Base-by-base conservation (phyloP, 1,140 invertebrate genomes). In the Colletes latitarsis region DNA sequence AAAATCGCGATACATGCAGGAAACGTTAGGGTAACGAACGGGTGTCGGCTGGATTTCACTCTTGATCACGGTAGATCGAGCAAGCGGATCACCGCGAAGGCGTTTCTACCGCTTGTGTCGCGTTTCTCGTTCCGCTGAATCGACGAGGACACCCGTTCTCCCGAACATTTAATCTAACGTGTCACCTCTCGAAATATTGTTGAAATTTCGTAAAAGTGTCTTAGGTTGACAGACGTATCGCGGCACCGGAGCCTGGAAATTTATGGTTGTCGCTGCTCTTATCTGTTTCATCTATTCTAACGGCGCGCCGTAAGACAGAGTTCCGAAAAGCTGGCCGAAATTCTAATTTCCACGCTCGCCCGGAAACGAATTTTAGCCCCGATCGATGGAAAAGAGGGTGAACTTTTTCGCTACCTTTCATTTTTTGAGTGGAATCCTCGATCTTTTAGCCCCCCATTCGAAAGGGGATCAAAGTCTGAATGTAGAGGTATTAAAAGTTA, bases 221-320 rank as follows among this genome's bases (percentile, higher is more conserved):
- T 41, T 4, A 15, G 1, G 72, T 75, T 17, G 8, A 12, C 39
- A 67, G 43, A 10, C 1, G 58, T 39, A 62, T 62, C 21, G 21
- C 58, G 10, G 49, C 5, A 43, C 17, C 3, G 12, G 39, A 39
- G 43, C 49, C 19, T 41, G 49, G 14, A 21, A 43, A 79, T 79
- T 79, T 79, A 79, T 70, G 70, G 30, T 17, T 52, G 60, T 55
- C 39, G 21, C 3, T 19, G 0, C 8, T 10, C 39, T 72, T 78
- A 78, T 78, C 77, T 78, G 2, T 0, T 43, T 21, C 53, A 30
- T 43, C 6, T 19, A n/a, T 19, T 49, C 41, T 19, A 46, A 9
- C 63, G n/a, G 5, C n/a, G 41, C 41, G 30, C 30, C 30, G 30
- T 30, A 2, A 30, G 30, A 30, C 30, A 30, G 30, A 30, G 30